A percentile compares a stretch with the other conserved stretches of the same genome.
These are phyloP conservation scores for Chaetophractus vellerosus DNA, from an alignment of 2,797 vertebrate species.

Conservation along the genomic window DNA sequence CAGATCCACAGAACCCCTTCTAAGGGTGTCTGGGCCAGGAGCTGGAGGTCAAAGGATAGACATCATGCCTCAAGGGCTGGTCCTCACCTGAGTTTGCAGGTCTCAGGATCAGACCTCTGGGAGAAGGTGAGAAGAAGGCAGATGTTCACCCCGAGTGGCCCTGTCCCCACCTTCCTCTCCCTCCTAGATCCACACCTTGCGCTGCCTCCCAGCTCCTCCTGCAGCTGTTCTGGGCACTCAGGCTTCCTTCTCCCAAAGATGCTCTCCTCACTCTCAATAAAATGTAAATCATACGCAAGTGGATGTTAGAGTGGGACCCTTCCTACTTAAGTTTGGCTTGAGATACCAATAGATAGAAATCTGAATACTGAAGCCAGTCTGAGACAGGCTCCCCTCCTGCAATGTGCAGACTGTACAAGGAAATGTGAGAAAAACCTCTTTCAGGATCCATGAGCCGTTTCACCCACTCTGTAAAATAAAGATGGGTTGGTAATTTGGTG, in stretches of 20 bases:
- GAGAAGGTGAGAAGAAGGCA: background rate
- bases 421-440: background rate
- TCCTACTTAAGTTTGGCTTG: background rate
- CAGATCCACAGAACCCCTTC: background rate
- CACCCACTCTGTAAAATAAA: background rate
- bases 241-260: slow-evolving; percentile 14
- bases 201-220: background rate
- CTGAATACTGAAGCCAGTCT: background rate
- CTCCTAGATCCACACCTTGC: background rate
- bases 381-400: background rate
- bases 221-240: accelerated
- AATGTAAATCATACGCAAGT: accelerated
- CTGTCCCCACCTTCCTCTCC: background rate
- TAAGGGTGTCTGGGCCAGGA: background rate
- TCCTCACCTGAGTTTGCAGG: background rate
- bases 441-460: background rate
- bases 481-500: background rate
- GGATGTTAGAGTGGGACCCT: background rate
- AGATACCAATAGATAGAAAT: background rate
- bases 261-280: background rate
- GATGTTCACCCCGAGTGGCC: background rate
- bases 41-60: background rate
- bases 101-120: background rate
- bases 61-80: background rate
- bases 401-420: accelerated